phyloP scores from a whole-genome alignment of 2,888 invertebrate species.

The Ormyrus pomaceus region DNA sequence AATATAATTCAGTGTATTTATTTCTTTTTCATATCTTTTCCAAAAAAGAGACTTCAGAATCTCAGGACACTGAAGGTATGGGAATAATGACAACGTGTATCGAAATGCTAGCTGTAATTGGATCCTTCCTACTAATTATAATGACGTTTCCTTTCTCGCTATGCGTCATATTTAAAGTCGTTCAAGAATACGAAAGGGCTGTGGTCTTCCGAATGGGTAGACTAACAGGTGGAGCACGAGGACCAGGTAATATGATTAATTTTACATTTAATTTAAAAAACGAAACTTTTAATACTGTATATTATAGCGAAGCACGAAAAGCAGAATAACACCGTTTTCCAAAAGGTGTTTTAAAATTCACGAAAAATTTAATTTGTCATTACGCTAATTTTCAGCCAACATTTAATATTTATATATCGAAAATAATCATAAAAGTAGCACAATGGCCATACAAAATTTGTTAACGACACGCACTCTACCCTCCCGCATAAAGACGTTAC shows the following conservation, averaged over 20 bases:
- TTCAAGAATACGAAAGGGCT: conserved; percentile 91
- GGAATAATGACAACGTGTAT: conserved; percentile 80
- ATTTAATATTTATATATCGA: no score
- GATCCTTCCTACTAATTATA: conserved; percentile 85
- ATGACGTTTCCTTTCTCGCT: conserved; percentile 89
- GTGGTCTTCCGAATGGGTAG: conserved; percentile 93
- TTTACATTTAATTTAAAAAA: no score
- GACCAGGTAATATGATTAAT: conserved; percentile 69
- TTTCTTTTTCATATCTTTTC: conserved; percentile 9
- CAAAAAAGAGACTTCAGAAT: conserved; percentile 14
- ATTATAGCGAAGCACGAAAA: no score
- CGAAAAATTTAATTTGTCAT: no score
- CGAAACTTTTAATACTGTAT: no score
- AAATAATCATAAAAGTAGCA: no score
- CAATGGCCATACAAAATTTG: no score
- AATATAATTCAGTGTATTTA: background rate
- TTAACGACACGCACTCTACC: no score
- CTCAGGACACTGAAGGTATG: conserved; percentile 15
- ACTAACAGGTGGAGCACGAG: conserved; percentile 72
- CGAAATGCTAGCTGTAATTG: conserved; percentile 84
- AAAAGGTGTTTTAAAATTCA: no score
- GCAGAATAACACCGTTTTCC: no score
- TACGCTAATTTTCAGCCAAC: no score
- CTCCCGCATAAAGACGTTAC: no score
- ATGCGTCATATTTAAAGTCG: conserved; percentile 91